Evolutionary conservation across 2,888 invertebrate genomes (phyloP), one percentile per base, ranked within the genome.

Genomic region (Tinea semifulvella): DNA sequence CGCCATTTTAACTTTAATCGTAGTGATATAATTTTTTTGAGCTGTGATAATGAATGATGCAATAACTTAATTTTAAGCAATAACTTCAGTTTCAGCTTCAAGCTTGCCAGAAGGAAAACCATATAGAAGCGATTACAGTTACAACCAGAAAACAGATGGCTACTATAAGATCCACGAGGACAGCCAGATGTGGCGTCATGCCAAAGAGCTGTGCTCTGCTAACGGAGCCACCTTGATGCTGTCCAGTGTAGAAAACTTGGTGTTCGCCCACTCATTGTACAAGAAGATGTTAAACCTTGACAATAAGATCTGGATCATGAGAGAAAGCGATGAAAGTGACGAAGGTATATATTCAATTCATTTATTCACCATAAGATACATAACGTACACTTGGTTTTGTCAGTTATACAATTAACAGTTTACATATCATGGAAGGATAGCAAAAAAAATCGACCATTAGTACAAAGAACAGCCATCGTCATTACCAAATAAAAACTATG

Each of bases 111-210:
- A n/a, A n/a, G n/a, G n/a, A n/a, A n/a, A n/a, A n/a, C n/a, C 48
- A 0, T 74, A 65, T 45, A 61, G 75, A 0, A 40, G 47, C 0
- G 75, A 75, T 49, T 75, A 74, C 43, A 57, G 49, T 1, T 75
- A 71, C 51, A 67, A 66, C 42, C 36, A 28, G 1, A 56, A 54
- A 25, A 58, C 66, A 0, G 57, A 68, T 45, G 63, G 71, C 0
- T 75, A 66, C 52, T 74, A 74, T 54, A 75, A 75, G 47, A 52
- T 75, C 0, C 74, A 75, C 46, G 56, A 60, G 0, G 70, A 69
- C 35, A 20, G 39, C 0, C 47, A 35, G 0, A 11, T 16, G 0
- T 17, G 1, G 14, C 10, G 13, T 10, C 13, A 1, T 55, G 58
- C 1, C 16, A 35, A 0, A 7, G 1, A 0, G 22, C 54, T 0